A percentile compares a stretch with the other conserved stretches of the same genome.
Evolutionary conservation across 2,113 vertebrate species (phyloP).

Genomic region (Poeciliopsis prolifica): DNA sequence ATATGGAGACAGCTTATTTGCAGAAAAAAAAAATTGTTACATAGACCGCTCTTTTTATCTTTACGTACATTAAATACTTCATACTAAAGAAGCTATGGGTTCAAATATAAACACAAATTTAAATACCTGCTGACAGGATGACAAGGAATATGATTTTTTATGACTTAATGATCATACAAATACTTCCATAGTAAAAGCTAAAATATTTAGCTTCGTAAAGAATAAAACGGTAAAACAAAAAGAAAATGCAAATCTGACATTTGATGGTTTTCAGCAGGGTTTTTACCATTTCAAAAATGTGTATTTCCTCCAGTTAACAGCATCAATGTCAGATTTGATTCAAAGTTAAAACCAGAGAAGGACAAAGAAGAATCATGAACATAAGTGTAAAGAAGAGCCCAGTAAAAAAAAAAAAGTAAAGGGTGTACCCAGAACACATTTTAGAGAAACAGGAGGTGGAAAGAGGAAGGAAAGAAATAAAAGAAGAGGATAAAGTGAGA

Average conservation of each 20-base stretch:
- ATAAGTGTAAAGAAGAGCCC: neutral
- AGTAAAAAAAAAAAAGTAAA: neutral
- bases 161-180: neutral
- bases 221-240: neutral
- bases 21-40: neutral
- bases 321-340: slow-evolving; percentile 18
- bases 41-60: neutral
- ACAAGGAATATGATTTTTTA: neutral
- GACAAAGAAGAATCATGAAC: slow-evolving; percentile 3
- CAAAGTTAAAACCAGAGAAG: neutral
- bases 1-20: neutral
- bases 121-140: neutral
- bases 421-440: neutral
- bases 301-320: neutral
- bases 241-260: neutral
- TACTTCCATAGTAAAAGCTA: neutral
- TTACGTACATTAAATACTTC: neutral
- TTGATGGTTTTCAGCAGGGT: neutral
- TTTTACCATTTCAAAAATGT: too few species aligned
- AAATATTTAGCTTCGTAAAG: neutral
- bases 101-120: neutral
- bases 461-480: slow-evolving; percentile 2
- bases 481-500: slow-evolving; percentile 2
- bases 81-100: neutral
- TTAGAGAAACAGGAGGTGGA: neutral